Evolutionary conservation across 2,113 vertebrate genomes (phyloP).

Genomic region (Mesitornis unicolor): DNA sequence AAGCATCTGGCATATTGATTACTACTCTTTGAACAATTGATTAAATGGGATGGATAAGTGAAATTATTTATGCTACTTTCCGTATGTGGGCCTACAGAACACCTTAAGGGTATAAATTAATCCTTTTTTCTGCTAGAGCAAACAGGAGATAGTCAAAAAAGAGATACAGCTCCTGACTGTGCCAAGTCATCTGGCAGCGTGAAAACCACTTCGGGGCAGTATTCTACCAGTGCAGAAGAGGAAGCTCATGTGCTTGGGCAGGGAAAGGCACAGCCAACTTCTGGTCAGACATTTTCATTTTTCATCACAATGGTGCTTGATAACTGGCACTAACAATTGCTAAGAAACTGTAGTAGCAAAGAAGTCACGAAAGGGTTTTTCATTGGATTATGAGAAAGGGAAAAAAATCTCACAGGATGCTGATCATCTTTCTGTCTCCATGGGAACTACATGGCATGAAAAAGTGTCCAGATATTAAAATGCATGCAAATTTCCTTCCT

Average conservation of each 20-base stretch:
- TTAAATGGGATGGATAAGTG: neutral
- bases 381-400: neutral
- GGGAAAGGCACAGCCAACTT: slow-evolving; percentile 78
- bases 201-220: slow-evolving; percentile 75
- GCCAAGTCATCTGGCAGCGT: slow-evolving; percentile 59
- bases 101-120: slow-evolving; percentile 30
- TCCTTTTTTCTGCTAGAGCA: slow-evolving; percentile 73
- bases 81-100: neutral
- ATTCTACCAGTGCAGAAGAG: slow-evolving; percentile 62
- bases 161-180: slow-evolving; percentile 61
- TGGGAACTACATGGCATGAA: neutral
- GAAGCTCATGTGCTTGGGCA: slow-evolving; percentile 70
- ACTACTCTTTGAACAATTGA: neutral
- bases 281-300: slow-evolving; percentile 74
- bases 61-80: slow-evolving; percentile 3
- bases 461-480: neutral
- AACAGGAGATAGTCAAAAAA: slow-evolving; percentile 73
- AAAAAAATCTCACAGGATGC: neutral
- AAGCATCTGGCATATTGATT: neutral
- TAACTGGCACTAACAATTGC: slow-evolving; percentile 62
- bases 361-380: neutral
- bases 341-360: neutral
- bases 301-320: neutral
- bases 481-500: neutral
- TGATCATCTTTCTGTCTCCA: neutral